A percentile compares a stretch with the other conserved stretches of the same genome.
phyloP scores from a whole-genome alignment of 2,113 vertebrate species.

The Eidolon helvum region DNA sequence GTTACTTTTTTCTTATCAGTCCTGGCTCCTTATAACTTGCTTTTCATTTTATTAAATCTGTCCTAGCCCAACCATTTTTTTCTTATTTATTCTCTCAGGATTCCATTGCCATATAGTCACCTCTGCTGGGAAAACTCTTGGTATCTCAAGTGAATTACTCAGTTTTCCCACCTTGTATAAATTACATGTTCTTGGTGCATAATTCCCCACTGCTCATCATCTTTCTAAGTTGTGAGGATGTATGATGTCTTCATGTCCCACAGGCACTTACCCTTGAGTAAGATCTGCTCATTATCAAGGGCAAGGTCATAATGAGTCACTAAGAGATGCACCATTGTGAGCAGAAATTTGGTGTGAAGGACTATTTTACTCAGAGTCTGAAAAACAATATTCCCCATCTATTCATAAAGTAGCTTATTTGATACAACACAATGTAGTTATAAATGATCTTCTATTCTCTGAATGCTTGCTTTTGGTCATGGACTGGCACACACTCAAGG shows the following conservation, averaged over 20 bases:
- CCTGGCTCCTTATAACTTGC: constrained; percentile 13
- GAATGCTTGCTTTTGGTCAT: constrained; percentile 75
- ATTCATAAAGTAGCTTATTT: constrained; percentile 71
- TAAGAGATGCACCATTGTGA: constrained; percentile 50
- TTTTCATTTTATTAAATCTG: constrained; percentile 31
- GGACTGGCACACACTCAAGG: constrained; percentile 74
- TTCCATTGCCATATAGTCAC: constrained; percentile 44
- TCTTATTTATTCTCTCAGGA: constrained; percentile 52
- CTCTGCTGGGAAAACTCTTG: constrained; percentile 39
- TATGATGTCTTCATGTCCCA: constrained; percentile 43
- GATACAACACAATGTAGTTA: constrained; percentile 67
- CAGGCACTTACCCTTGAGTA: constrained; percentile 33
- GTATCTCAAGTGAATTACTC: constrained; percentile 64
- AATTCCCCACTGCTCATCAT: constrained; percentile 38
- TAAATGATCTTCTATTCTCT: constrained; percentile 72
- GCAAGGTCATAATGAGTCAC: constrained; percentile 69
- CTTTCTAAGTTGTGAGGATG: not conserved
- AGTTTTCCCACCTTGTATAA: constrained; percentile 61
- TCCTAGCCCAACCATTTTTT: constrained; percentile 15
- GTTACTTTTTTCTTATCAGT: constrained; percentile 36
- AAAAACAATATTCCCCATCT: constrained; percentile 76
- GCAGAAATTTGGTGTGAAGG: constrained; percentile 66
- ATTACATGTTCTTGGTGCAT: constrained; percentile 55
- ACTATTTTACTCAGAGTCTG: constrained; percentile 66
- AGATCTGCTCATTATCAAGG: constrained; percentile 58